phyloP scores from a whole-genome alignment of 2,113 vertebrate species.

The Sinocyclocheilus anshuiensis region DNA sequence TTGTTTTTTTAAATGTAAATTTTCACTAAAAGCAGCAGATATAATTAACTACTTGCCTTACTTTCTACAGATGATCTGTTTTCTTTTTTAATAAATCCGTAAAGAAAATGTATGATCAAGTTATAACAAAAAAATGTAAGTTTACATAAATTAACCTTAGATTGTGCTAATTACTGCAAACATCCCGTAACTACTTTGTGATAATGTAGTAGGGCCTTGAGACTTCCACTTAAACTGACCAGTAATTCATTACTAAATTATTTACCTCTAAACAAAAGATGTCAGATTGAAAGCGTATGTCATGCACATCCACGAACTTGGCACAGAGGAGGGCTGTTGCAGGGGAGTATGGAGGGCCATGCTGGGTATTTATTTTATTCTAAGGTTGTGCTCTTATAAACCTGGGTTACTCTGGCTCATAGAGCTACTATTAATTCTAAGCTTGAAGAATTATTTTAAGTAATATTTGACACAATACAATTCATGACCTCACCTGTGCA shows the following conservation, averaged over 20 bases:
- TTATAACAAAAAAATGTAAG: too few species aligned
- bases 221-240: background rate
- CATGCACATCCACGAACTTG: background rate
- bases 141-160: too few species aligned
- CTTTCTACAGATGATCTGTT: background rate
- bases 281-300: background rate
- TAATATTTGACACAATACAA: background rate
- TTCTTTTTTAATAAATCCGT: too few species aligned
- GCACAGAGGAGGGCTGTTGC: background rate
- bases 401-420: too few species aligned
- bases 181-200: background rate
- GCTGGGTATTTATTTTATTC: background rate
- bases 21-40: background rate
- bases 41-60: background rate
- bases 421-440: background rate
- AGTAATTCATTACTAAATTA: background rate
- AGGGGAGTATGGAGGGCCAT: background rate
- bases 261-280: background rate
- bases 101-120: too few species aligned
- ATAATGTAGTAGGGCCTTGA: background rate
- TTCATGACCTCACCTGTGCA: background rate
- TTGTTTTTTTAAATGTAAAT: background rate
- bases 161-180: too few species aligned
- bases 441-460: background rate
- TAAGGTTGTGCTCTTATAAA: too few species aligned